phyloP scores from a whole-genome alignment of 2,113 vertebrate genomes.

The Lophochroa leadbeateri region DNA sequence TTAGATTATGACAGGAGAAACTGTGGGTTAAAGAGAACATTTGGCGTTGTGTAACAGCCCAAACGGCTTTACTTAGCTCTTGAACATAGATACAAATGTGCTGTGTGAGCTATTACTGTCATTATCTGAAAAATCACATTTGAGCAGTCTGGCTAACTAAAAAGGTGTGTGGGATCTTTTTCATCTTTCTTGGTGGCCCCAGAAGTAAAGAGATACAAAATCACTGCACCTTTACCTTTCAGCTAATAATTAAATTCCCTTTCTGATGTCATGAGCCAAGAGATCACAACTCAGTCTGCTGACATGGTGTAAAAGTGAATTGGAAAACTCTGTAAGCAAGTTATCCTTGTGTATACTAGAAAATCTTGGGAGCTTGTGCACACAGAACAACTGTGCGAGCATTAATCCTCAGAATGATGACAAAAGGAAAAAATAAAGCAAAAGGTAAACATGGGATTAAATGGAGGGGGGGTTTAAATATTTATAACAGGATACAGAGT shows the following conservation, averaged over 20 bases:
- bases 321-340: constrained; percentile 13
- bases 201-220: neutral
- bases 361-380: neutral
- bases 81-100: neutral
- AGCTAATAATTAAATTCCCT: neutral
- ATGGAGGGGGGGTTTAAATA: neutral
- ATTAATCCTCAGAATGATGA: neutral
- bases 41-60: neutral
- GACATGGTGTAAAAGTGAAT: neutral
- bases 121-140: constrained; percentile 1
- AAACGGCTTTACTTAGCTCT: neutral
- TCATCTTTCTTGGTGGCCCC: neutral
- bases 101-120: neutral
- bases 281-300: neutral
- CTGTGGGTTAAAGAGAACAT: neutral
- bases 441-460: neutral
- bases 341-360: neutral
- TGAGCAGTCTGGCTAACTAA: neutral
- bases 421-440: neutral
- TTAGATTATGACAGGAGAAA: neutral
- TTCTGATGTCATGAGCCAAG: neutral
- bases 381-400: neutral
- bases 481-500: neutral
- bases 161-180: neutral
- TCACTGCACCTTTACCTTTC: neutral